phyloP scores from a whole-genome alignment of 2,888 invertebrate genomes.

The Operophtera brumata region DNA sequence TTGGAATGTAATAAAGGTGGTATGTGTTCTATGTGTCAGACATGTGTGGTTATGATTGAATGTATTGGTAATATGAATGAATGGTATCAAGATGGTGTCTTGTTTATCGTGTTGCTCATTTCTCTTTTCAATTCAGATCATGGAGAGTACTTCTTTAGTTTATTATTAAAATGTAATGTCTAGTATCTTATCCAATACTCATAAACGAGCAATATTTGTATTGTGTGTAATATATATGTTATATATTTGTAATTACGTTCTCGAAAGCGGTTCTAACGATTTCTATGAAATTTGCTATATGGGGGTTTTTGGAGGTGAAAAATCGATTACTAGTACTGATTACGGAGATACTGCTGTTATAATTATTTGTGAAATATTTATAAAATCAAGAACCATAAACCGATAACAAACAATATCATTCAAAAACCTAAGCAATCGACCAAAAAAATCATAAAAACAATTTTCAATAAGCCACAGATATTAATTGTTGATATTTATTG shows the following conservation, averaged over 20 bases:
- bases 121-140: slow-evolving; percentile 17
- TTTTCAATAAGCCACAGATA: slow-evolving; percentile 36
- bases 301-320: too few relatives aligned
- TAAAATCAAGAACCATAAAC: background rate
- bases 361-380: background rate
- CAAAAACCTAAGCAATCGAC: background rate
- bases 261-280: too few relatives aligned
- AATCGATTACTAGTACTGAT: too few relatives aligned
- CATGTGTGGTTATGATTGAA: slow-evolving; percentile 48
- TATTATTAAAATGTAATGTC: background rate
- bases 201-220: too few relatives aligned
- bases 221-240: too few relatives aligned
- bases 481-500: slow-evolving; percentile 40
- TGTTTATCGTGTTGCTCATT: slow-evolving; percentile 29
- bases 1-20: slow-evolving; percentile 2
- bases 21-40: slow-evolving; percentile 26
- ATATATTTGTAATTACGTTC: too few relatives aligned
- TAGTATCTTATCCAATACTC: too few relatives aligned
- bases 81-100: slow-evolving; percentile 38
- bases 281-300: too few relatives aligned
- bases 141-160: background rate
- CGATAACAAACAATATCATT: background rate
- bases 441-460: slow-evolving; percentile 29
- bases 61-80: slow-evolving; percentile 53
- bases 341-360: too few relatives aligned